Conservation (phyloP, 2,888 invertebrate genomes). For the Magallana nippona region DNA sequence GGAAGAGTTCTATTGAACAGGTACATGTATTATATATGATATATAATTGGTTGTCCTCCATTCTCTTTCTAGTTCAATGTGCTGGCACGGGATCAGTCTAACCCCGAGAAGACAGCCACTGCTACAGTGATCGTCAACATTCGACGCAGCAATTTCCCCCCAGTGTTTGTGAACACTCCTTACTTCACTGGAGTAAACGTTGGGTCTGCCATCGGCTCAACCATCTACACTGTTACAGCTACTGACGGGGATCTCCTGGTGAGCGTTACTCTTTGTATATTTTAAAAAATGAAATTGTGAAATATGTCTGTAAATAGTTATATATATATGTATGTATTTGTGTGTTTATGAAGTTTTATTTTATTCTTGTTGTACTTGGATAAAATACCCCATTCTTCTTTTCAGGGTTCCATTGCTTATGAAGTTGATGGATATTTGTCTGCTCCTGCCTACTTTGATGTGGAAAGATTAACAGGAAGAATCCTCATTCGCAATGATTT, state of each 20-base stretch:
- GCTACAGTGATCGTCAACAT: constrained; percentile 68
- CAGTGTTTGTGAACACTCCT: constrained; percentile 59
- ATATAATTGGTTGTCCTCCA: neutral
- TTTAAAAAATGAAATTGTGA: neutral
- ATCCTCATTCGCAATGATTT: constrained; percentile 38
- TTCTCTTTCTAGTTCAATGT: constrained; percentile 68
- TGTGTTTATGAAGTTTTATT: neutral
- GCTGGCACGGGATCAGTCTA: constrained; percentile 67
- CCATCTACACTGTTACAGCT: constrained; percentile 61
- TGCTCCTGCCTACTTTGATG: constrained; percentile 69
- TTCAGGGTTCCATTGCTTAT: constrained; percentile 63
- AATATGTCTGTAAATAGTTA: too few species aligned
- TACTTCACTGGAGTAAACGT: constrained; percentile 55
- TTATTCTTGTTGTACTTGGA: neutral
- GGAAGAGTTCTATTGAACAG: too few species aligned
- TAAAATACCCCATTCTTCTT: constrained; percentile 22
- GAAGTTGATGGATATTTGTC: constrained; percentile 62
- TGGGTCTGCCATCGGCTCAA: constrained; percentile 57
- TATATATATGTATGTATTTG: neutral
- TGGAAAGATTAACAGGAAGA: constrained; percentile 65
- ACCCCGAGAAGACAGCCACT: constrained; percentile 64
- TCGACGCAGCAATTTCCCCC: constrained; percentile 59
- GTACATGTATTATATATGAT: neutral
- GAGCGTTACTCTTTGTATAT: constrained; percentile 8
- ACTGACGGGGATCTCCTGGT: constrained; percentile 61